These are phyloP conservation scores for Arenicola marina DNA, from an alignment of 2,888 invertebrate species.

Conservation along the genomic window DNA sequence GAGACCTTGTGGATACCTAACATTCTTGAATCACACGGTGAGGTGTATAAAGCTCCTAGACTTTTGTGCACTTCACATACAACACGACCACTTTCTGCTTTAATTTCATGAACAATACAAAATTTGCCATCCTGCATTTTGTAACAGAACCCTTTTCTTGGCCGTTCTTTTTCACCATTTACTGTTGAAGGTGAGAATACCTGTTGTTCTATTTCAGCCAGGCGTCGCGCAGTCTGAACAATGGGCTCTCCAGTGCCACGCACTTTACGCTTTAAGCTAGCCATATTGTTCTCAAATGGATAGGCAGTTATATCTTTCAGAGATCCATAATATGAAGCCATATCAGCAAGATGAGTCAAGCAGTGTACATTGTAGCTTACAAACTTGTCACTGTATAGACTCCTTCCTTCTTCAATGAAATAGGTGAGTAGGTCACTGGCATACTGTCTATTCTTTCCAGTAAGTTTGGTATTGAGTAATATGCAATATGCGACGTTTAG, in stretches of 20 bases:
- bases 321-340: background rate
- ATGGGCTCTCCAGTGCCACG: constrained; percentile 1
- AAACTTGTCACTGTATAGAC: background rate
- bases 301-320: background rate
- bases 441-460: background rate
- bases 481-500: background rate
- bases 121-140: background rate
- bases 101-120: background rate
- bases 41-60: background rate
- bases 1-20: background rate
- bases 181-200: no score
- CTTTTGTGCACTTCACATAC: background rate
- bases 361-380: background rate
- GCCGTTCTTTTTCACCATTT: background rate
- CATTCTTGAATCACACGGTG: constrained; percentile 2
- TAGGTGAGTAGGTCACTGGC: background rate
- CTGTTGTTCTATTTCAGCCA: background rate
- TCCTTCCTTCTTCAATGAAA: background rate
- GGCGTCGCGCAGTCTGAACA: background rate
- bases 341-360: background rate
- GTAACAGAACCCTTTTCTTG: background rate
- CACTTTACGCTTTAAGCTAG: background rate
- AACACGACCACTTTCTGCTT: background rate
- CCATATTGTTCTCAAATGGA: background rate
- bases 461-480: background rate